phyloP scores from a whole-genome alignment of 2,797 vertebrate species.

The Meda fulgida region DNA sequence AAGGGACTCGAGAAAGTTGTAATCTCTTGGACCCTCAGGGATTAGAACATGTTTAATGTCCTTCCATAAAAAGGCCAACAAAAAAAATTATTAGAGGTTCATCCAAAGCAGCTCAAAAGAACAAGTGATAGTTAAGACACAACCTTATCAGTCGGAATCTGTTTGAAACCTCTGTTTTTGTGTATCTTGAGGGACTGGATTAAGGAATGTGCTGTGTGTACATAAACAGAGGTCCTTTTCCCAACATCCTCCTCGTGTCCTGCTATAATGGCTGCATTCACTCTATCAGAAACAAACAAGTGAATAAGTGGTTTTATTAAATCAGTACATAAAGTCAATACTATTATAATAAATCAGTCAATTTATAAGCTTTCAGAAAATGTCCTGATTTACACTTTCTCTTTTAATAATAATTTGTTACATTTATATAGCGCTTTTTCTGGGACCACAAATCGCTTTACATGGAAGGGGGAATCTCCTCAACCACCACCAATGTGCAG shows the following conservation, averaged over 20 bases:
- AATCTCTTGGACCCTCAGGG: conserved; percentile 51
- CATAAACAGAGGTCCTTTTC: conserved; percentile 78
- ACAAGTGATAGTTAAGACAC: background rate
- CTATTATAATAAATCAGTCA: background rate
- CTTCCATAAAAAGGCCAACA: background rate
- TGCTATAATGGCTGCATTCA: conserved; percentile 76
- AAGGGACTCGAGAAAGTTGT: conserved; percentile 38
- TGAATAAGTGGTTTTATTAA: background rate
- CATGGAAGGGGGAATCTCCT: too few relatives aligned
- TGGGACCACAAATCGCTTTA: too few relatives aligned
- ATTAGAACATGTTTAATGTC: conserved; percentile 50
- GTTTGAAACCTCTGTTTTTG: conserved; percentile 68
- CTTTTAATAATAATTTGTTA: too few relatives aligned
- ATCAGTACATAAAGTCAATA: background rate
- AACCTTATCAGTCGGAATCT: conserved; percentile 70
- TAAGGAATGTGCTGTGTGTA: conserved; percentile 79
- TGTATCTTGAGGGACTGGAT: conserved; percentile 62
- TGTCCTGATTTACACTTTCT: background rate
- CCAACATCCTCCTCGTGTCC: conserved; percentile 80
- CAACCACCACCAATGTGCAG: too few relatives aligned
- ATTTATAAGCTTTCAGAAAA: background rate
- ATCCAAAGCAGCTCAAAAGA: conserved; percentile 4
- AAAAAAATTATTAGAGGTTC: background rate
- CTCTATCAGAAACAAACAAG: conserved; percentile 57
- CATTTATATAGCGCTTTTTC: too few relatives aligned